Evolutionary conservation across 2,113 vertebrate genomes (phyloP), one percentile per base, ranked within the genome.

Genomic region (Gymnarchus niloticus): DNA sequence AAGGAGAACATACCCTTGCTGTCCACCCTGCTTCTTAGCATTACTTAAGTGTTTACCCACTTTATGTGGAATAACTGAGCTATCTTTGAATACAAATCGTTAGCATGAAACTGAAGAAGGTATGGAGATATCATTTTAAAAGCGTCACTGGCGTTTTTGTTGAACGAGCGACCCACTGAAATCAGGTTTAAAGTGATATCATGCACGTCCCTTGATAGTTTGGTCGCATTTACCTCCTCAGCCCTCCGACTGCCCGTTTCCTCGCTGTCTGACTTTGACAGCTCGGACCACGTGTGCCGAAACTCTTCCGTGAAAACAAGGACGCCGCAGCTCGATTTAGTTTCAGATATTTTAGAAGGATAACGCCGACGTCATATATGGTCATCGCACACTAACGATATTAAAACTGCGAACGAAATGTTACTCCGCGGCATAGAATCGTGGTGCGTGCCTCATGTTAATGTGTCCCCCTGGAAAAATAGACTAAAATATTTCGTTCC

Each of bases 311-410:
- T n/a, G 49, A 28, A 14, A n/a, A 19, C 85, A 54, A 37, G 28
- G 23, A 46, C 33, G 61, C n/a, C 56, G 57, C 33, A 10, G 5
- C 1, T 87, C 44, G 84, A 25, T 44, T 77, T 46, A 57, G 57
- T 9, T 73, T 77, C 44, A 87, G 88, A 54, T 65, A 12, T 28
- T 12, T 83, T 49, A 87, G 23, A 12, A 87, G 81, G 2, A 25
- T 37, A 82, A 87, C 76, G 17, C 69, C 56, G 76, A 14, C 17
- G 25, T 17, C 76, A 89, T 81, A 88, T 73, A 0, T 86, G 46
- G 52, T 89, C 88, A 90, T 90, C 87, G 14, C 86, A 78, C n/a
- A 48, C 23, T 25, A 28, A 0, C 49, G 19, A 14, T 6, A 6
- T 48, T 48, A 17, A 28, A 33, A 81, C 44, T 41, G 23, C 76